A percentile compares a stretch with the other conserved stretches of the same genome.
Conservation (phyloP, 2,888 invertebrate genomes). For the Cryptops parisi region DNA sequence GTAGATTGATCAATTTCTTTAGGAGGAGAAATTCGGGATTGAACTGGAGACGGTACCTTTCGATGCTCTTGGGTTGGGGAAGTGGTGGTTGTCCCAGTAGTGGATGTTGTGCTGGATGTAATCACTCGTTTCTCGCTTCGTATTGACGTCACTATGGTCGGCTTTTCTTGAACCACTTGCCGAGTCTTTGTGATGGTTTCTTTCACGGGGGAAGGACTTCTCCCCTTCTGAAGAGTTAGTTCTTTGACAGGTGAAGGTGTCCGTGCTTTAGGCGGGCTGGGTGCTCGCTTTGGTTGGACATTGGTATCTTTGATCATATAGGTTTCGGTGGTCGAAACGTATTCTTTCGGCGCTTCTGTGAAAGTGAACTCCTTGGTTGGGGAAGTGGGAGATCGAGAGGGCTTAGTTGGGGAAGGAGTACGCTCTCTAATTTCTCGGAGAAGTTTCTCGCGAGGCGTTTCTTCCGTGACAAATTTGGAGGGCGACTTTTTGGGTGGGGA, state of each 20-base stretch:
- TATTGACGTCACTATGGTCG: not conserved
- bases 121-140: not conserved
- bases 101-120: not conserved
- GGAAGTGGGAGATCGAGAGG: not conserved
- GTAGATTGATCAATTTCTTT: slow-evolving; percentile 1
- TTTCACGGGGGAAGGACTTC: slow-evolving; percentile 1
- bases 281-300: too few species aligned
- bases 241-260: slow-evolving; percentile 4
- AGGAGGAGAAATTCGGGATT: slow-evolving; percentile 5
- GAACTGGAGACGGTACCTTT: slow-evolving; percentile 3
- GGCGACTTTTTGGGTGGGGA: slow-evolving; percentile 2
- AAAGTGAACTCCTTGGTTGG: not conserved
- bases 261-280: not conserved
- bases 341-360: not conserved
- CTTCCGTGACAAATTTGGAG: too few species aligned
- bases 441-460: slow-evolving; percentile 6
- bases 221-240: not conserved
- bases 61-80: not conserved
- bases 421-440: slow-evolving; percentile 7
- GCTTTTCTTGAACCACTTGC: not conserved
- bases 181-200: not conserved
- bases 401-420: slow-evolving; percentile 6
- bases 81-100: not conserved
- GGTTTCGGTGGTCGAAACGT: not conserved
- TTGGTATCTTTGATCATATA: not conserved